These are phyloP conservation scores for Eilema caniola DNA, from an alignment of 2,888 invertebrate species.

Conservation along the genomic window DNA sequence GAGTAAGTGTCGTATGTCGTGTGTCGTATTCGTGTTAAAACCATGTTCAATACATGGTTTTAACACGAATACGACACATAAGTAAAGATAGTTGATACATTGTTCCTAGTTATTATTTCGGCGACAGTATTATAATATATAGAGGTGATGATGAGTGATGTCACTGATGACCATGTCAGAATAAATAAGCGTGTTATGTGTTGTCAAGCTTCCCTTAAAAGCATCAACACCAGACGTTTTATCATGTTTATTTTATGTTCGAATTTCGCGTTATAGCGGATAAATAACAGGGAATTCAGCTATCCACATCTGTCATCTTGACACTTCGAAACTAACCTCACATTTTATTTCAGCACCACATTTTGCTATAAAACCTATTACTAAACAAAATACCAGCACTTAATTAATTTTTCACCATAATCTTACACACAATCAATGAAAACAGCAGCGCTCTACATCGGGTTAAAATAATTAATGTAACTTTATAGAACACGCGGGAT, in stretches of 20 bases:
- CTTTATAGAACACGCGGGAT: constrained; percentile 64
- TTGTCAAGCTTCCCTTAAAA: background rate
- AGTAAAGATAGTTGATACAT: background rate
- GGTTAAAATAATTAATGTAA: constrained; percentile 73
- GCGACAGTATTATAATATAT: background rate
- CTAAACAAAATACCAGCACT: constrained; percentile 22
- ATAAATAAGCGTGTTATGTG: background rate
- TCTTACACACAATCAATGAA: constrained; percentile 67
- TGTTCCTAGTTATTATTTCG: background rate
- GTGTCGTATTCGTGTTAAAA: too few species aligned
- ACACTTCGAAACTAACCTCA: constrained; percentile 7
- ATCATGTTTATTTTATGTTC: background rate
- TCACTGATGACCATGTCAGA: background rate
- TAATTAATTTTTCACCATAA: constrained; percentile 48
- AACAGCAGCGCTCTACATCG: constrained; percentile 68
- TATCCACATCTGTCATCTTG: constrained; percentile 4
- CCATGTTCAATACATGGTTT: too few species aligned
- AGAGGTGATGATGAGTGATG: background rate
- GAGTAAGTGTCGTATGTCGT: too few species aligned
- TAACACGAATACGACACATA: background rate
- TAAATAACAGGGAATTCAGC: background rate
- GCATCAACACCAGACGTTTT: background rate
- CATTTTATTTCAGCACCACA: background rate
- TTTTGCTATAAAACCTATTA: constrained; percentile 22
- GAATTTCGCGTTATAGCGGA: background rate